A percentile compares a stretch with the other conserved stretches of the same genome.
Conservation (phyloP, 2,113 vertebrate species). For the Cheilinus undulatus region DNA sequence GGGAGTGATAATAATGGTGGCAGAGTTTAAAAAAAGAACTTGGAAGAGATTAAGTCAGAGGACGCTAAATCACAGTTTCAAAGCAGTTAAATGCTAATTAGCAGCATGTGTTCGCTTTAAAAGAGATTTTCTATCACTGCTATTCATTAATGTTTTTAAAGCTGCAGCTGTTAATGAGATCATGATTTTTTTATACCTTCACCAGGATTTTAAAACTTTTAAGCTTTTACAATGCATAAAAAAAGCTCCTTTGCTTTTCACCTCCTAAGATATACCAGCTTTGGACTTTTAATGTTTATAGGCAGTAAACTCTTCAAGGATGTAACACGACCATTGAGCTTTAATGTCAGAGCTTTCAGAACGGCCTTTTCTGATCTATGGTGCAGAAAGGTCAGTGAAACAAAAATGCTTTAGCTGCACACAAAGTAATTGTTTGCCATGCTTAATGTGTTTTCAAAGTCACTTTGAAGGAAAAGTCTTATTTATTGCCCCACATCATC, state of each 20-base stretch:
- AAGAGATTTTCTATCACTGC: constrained; percentile 32
- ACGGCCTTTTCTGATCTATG: not conserved
- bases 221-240: not conserved
- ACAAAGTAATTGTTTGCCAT: not conserved
- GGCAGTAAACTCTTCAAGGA: not conserved
- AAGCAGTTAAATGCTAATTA: constrained; percentile 62
- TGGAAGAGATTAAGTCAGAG: constrained; percentile 41
- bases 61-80: constrained; percentile 44
- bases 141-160: constrained; percentile 38
- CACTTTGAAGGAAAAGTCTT: not conserved
- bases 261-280: not conserved
- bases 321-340: not conserved
- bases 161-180: constrained; percentile 44
- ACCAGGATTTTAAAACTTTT: not conserved
- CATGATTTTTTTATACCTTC: not conserved
- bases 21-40: constrained; percentile 13
- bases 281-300: not conserved
- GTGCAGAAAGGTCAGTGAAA: not conserved
- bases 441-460: not conserved
- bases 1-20: constrained; percentile 7
- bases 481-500: not conserved
- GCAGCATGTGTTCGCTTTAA: constrained; percentile 31
- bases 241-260: not conserved
- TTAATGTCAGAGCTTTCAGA: not conserved
- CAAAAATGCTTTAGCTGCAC: not conserved